Percentiles rank a stretch among this genome's conserved stretches.
Conservation (phyloP, 2,797 vertebrate genomes). For the Rhinophrynus dorsalis region DNA sequence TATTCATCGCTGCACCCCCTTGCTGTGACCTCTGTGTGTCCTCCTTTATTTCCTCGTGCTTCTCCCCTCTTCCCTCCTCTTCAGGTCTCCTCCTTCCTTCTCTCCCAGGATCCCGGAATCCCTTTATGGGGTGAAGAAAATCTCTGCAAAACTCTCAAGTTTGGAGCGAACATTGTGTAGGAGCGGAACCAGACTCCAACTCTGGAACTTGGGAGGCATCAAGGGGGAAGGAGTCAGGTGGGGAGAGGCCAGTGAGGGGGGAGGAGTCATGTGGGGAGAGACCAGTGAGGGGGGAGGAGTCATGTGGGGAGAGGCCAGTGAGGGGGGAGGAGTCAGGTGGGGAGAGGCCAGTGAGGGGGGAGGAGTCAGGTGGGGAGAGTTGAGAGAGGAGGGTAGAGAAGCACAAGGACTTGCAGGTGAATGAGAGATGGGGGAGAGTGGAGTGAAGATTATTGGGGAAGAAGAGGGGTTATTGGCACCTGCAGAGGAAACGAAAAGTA, state of each 20-base stretch:
- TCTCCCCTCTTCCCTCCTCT: too few relatives aligned
- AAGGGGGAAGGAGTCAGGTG: not conserved
- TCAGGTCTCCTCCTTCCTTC: too few relatives aligned
- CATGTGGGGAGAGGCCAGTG: too few relatives aligned
- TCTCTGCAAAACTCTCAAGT: slow-evolving; percentile 87
- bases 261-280: not conserved
- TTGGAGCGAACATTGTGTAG: slow-evolving; percentile 84
- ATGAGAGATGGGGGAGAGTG: not conserved
- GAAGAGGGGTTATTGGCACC: not conserved
- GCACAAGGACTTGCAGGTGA: not conserved
- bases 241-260: not conserved
- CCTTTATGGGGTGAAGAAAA: slow-evolving; percentile 66
- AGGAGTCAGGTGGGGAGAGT: too few relatives aligned
- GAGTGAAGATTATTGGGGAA: not conserved
- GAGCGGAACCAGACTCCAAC: slow-evolving; percentile 82
- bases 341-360: too few relatives aligned
- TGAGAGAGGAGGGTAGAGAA: not conserved
- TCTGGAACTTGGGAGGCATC: slow-evolving; percentile 33
- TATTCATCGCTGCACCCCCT: not conserved
- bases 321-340: too few relatives aligned
- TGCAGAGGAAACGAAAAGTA: not conserved
- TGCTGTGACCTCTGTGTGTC: not conserved
- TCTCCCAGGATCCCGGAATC: not conserved
- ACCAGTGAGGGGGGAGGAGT: not conserved
- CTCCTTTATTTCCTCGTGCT: too few relatives aligned